Evolutionary conservation across 2,888 invertebrate genomes (phyloP), one percentile per base, ranked within the genome.

Genomic region (Lepidocyrtoides sp.): DNA sequence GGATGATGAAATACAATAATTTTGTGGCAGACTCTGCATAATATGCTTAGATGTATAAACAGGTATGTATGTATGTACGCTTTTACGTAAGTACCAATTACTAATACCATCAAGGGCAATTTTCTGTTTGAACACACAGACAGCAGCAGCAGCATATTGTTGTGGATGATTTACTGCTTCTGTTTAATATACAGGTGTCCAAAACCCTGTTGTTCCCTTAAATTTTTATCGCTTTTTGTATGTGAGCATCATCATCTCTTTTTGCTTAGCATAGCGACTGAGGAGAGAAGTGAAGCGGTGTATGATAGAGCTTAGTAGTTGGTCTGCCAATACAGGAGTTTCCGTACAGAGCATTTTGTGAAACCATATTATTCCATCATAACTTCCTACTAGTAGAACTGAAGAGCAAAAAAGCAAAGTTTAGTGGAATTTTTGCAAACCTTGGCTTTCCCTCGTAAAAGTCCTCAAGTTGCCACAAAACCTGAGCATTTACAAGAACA

Each of bases 141-240:
- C 14, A 23, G 57, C 23, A 57, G 51, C 51, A 54, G 51, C 17
- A 26, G 85, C 44, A 86, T 44, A 63, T 84, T 89, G 57, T 89
- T 89, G 83, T 4, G 57, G 57, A 90, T 90, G 90, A 90, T 90
- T 90, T 90, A 90, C 82, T 75, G 85, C 90, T 90, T 77, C 90
- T 90, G 84, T 90, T 90, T 90, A 90, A 90, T 90, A 79, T 26
- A 85, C 90, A 90, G 90, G 90, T 90, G 90, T 90, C 90, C 57
- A 85, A 90, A 77, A 66, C 85, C 85, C 90, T 85, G 90, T 90
- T 85, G 85, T 90, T 90, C 48, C 60, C 26, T 29, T 79, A 36
- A 79, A 7, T 32, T 90, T 89, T 90, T 90, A 90, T 90, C 51
- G 36, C 79, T 90, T 41, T 17, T 48, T 72, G 14, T 57, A 0